Base-by-base conservation (phyloP, 37 sponge, comb jelly and placozoan species). In the Cliona cf. orientalis region DNA sequence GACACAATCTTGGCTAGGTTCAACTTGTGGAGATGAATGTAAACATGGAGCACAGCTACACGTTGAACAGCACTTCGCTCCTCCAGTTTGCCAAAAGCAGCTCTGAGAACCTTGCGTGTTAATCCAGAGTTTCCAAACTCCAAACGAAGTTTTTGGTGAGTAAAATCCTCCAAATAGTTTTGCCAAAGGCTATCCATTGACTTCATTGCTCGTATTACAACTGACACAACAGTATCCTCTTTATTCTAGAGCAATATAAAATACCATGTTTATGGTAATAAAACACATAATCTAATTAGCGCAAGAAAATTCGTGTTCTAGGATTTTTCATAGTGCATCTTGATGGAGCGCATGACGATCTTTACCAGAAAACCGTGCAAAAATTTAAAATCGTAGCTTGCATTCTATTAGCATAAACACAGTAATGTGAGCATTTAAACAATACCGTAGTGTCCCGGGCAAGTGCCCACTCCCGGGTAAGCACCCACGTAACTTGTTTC, bases 81-180 rank as follows among this genome's bases (percentile, higher is more conserved):
- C 29, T 71, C 39, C 22, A 72, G 61, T 12, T 80, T 32, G 1
- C 68, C 58, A 82, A 93, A 85, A 36, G 80, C 63, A 0, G 81
- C 44, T 17, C 66, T 40, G 25, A 88, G 31, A 26, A 92, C 59
- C 31, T 71, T 56, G 23, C 69, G 45, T 3, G 77, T 77, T 4
- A 85, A 74, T 12, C 76, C 80, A 1, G 75, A 57, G 45, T 43
- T 44, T 0, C 71, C 57, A 53, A 62, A 58, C 22, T 73, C 80
- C 33, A 92, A 55, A 35, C 58, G 93, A 19, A 92, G 67, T 41
- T 85, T 84, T 7, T 79, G 66, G 46, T 41, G 55, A 26, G 76
- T 84, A 46, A 92, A 92, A 34, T 88, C 89, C n/a, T 84, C 79
- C 12, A 81, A 67, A 61, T 92, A 92, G n/a, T 70, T 63, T 41